Base-by-base conservation (phyloP, 2,113 vertebrate genomes). In the Neoarius graeffei region DNA sequence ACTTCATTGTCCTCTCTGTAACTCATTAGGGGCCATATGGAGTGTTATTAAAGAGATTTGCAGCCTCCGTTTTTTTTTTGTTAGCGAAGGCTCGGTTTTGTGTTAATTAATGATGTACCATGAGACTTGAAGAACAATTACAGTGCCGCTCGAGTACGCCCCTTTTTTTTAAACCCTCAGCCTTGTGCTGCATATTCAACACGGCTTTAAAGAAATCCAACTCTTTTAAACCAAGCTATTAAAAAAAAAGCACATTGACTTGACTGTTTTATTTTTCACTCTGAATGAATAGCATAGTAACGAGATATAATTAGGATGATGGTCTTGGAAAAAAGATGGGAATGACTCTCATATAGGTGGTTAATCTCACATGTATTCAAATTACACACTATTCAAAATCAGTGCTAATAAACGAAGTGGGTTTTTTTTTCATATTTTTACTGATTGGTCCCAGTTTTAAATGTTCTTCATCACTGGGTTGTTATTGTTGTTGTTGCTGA, bases 1-100 rank as follows among this genome's bases (percentile, higher is more conserved):
- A 83, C 90, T 91, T 89, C 88, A 89, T 91, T 89, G 89, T 91
- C 89, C 89, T 69, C 19, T 64, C 48, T 4, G 62, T 80, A 91
- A 85, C 91, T 91, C 92, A 88, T 91, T 91, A 92, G 85, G 69
- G 80, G 83, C 59, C 66, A 76, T 87, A 90, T 81, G 48, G 54
- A 90, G 91, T 84, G 89, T 91, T 91, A 91, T 93, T 92, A 90
- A 90, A 90, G 88, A 91, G 89, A 92, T 92, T 90, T 91, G 91
- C 88, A 88, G 88, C 82, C 88, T 91, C 64, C 19, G 3, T 25
- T 76, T 74, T 42, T 42, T 79, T 79, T 84, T 90, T 90, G 85
- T 87, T 30, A 73, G 86, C 30, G 56, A 88, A 89, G 60, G 83
- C 89, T 88, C 81, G 56, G 90, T 89, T 91, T 89, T 85, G 89